phyloP scores from a whole-genome alignment of 1,140 invertebrate genomes.

The Druon quercuslanigerum region DNA sequence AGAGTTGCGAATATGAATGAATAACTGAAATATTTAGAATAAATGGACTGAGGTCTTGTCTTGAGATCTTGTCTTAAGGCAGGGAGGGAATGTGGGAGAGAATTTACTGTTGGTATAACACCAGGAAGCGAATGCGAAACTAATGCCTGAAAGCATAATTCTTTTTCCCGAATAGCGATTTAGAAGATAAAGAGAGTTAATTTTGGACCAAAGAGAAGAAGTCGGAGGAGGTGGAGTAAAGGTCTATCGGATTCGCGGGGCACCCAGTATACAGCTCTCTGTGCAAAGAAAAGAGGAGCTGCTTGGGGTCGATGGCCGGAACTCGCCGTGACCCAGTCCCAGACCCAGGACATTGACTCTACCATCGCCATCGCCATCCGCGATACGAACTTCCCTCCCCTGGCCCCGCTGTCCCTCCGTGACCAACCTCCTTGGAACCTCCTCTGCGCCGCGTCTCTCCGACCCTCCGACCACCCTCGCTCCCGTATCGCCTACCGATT shows the following conservation, averaged over 20 bases:
- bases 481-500: slow-evolving; percentile 71
- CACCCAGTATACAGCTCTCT: slow-evolving; percentile 64
- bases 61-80: slow-evolving; percentile 23
- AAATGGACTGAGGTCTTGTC: slow-evolving; percentile 29
- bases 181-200: slow-evolving; percentile 33
- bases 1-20: too few relatives aligned
- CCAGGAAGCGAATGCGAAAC: slow-evolving; percentile 26
- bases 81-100: slow-evolving; percentile 29
- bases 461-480: slow-evolving; percentile 66
- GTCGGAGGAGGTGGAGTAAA: slow-evolving; percentile 46
- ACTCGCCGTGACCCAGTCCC: slow-evolving; percentile 76
- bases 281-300: slow-evolving; percentile 74
- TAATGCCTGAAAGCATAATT: slow-evolving; percentile 29
- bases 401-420: slow-evolving; percentile 46
- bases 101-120: slow-evolving; percentile 30
- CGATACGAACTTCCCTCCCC: slow-evolving; percentile 69
- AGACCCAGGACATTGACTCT: slow-evolving; percentile 76
- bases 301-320: slow-evolving; percentile 73
- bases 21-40: not conserved
- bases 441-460: slow-evolving; percentile 44
- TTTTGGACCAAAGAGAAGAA: slow-evolving; percentile 26
- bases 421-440: slow-evolving; percentile 47
- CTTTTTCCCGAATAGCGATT: slow-evolving; percentile 25
- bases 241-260: slow-evolving; percentile 57
- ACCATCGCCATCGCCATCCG: slow-evolving; percentile 74